Evolutionary conservation across 2,888 invertebrate species (phyloP).

Genomic region (Acleris literana): DNA sequence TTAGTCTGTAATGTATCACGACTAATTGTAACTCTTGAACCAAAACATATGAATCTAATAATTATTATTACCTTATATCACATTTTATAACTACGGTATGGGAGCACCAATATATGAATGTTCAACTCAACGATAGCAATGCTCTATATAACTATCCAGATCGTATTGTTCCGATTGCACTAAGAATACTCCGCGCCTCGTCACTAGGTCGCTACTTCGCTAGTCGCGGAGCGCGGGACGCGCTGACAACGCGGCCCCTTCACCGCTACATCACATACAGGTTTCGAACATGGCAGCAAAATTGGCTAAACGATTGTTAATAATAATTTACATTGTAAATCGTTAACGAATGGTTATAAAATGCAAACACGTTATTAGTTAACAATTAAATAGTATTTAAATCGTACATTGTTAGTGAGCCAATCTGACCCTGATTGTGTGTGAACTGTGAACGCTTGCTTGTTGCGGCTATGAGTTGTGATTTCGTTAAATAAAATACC

Average conservation of each 20-base stretch:
- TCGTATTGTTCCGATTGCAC: too few species aligned
- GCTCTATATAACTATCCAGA: too few species aligned
- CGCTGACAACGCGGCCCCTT: conserved; percentile 20
- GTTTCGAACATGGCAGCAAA: conserved; percentile 30
- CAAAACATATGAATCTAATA: too few species aligned
- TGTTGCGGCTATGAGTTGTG: conserved; percentile 12
- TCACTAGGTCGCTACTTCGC: too few species aligned
- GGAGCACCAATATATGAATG: too few species aligned
- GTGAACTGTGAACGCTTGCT: conserved; percentile 9
- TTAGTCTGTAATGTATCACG: too few species aligned
- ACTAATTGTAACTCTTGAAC: too few species aligned
- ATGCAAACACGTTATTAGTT: conserved; percentile 35
- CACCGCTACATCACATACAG: conserved; percentile 25
- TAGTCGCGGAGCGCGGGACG: neutral
- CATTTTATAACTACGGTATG: too few species aligned
- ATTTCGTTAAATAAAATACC: conserved; percentile 16
- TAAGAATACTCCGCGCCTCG: too few species aligned
- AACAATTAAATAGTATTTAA: conserved; percentile 30
- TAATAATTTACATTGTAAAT: conserved; percentile 31
- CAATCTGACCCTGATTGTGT: conserved; percentile 37
- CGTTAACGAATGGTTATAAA: conserved; percentile 28
- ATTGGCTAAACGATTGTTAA: conserved; percentile 35
- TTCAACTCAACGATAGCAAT: too few species aligned
- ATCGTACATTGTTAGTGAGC: conserved; percentile 35
- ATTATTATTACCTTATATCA: too few species aligned